Evolutionary conservation across 1,140 invertebrate species (phyloP).

Genomic region (Ridgeia piscesae): DNA sequence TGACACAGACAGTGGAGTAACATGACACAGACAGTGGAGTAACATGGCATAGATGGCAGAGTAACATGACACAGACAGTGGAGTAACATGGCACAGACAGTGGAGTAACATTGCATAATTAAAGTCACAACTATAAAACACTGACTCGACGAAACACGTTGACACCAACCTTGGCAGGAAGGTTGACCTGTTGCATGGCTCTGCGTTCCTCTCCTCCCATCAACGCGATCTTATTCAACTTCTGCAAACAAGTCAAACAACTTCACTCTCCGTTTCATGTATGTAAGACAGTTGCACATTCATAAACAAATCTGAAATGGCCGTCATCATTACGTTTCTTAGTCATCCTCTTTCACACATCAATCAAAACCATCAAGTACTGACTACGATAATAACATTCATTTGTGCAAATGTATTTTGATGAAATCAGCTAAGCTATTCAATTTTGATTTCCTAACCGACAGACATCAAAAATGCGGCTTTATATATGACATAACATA

Average conservation of each 20-base stretch:
- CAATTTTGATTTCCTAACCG: not conserved
- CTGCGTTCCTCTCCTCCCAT: conserved; percentile 5
- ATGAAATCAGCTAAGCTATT: not conserved
- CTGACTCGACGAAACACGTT: not conserved
- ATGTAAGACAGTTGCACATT: not conserved
- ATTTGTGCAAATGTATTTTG: not conserved
- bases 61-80: not conserved
- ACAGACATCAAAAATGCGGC: too few species aligned
- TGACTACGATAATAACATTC: not conserved
- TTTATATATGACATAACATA: too few species aligned
- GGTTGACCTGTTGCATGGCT: not conserved
- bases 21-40: not conserved
- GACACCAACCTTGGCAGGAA: not conserved
- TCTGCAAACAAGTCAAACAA: conserved; percentile 6
- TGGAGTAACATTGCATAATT: not conserved
- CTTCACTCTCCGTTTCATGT: not conserved
- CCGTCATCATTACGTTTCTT: not conserved
- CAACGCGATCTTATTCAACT: conserved; percentile 2
- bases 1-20: not conserved
- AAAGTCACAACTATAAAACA: not conserved
- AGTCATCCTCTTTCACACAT: too few species aligned
- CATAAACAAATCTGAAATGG: not conserved
- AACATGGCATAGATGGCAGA: not conserved
- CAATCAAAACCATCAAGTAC: too few species aligned
- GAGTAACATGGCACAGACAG: not conserved